Evolutionary conservation across 2,113 vertebrate species (phyloP).

Genomic region (Proterorhinus semilunaris): DNA sequence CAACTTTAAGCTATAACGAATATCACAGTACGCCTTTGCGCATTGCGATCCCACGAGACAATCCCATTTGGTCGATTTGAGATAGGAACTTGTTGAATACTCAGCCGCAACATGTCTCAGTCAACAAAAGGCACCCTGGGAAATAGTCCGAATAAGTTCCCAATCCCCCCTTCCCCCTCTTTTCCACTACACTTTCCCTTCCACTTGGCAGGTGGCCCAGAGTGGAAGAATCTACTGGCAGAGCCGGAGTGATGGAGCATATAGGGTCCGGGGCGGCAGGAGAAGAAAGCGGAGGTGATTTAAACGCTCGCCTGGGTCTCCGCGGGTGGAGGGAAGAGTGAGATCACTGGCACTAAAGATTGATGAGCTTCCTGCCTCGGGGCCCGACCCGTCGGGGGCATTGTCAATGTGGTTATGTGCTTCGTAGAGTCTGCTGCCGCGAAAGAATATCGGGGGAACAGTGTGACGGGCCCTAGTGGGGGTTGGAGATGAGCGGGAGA

Average conservation of each 20-base stretch:
- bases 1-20: no score
- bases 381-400: conserved; percentile 30
- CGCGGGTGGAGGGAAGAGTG: conserved; percentile 33
- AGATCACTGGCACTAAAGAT: conserved; percentile 45
- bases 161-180: background rate
- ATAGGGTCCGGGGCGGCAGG: background rate
- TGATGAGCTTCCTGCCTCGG: conserved; percentile 40
- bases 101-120: conserved; percentile 8
- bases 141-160: conserved; percentile 13
- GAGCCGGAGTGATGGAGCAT: conserved; percentile 49
- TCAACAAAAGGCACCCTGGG: conserved; percentile 22
- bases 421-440: conserved; percentile 27
- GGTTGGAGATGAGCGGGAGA: conserved; percentile 33
- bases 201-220: conserved; percentile 36
- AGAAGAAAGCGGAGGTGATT: conserved; percentile 38
- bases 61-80: background rate
- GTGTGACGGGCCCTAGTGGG: conserved; percentile 32
- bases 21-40: background rate
- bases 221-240: conserved; percentile 39
- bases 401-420: conserved; percentile 45
- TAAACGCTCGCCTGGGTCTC: conserved; percentile 40
- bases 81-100: background rate
- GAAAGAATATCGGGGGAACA: conserved; percentile 22
- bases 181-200: conserved; percentile 12
- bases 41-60: background rate